Evolutionary conservation across 1,140 invertebrate species (phyloP).

Genomic region (Lucilia cuprina): DNA sequence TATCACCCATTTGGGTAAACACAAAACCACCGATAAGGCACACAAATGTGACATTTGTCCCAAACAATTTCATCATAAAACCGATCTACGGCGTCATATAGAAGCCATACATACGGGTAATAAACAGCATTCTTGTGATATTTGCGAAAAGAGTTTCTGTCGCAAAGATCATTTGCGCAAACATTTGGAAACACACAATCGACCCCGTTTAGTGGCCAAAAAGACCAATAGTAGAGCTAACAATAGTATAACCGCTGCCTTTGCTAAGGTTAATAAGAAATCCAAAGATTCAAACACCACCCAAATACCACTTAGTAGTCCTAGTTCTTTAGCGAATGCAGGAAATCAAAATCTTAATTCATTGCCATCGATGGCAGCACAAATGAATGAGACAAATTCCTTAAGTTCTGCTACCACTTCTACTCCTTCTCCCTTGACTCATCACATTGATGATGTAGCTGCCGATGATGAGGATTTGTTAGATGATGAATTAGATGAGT

Average conservation of each 20-base stretch:
- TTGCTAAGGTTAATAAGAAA: not conserved
- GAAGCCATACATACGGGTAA: constrained; percentile 80
- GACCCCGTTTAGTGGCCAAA: constrained; percentile 54
- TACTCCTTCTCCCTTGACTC: not conserved
- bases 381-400: not conserved
- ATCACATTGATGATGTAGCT: constrained; percentile 49
- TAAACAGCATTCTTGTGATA: constrained; percentile 82
- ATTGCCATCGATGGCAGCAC: not conserved
- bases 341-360: not conserved
- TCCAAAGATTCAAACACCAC: not conserved
- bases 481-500: constrained; percentile 48
- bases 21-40: constrained; percentile 80
- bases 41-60: constrained; percentile 88
- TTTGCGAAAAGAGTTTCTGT: constrained; percentile 89
- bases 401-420: not conserved
- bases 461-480: constrained; percentile 50
- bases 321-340: not conserved
- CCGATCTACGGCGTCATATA: constrained; percentile 86
- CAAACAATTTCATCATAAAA: constrained; percentile 89
- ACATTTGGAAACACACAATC: constrained; percentile 84
- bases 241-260: not conserved
- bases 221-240: constrained; percentile 35
- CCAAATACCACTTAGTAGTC: no score
- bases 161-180: constrained; percentile 95
- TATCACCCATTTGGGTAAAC: constrained; percentile 77